Percentiles rank a stretch among this genome's conserved stretches.
Evolutionary conservation across 2,888 invertebrate species (phyloP).

Genomic region (Lucinisca nassula): DNA sequence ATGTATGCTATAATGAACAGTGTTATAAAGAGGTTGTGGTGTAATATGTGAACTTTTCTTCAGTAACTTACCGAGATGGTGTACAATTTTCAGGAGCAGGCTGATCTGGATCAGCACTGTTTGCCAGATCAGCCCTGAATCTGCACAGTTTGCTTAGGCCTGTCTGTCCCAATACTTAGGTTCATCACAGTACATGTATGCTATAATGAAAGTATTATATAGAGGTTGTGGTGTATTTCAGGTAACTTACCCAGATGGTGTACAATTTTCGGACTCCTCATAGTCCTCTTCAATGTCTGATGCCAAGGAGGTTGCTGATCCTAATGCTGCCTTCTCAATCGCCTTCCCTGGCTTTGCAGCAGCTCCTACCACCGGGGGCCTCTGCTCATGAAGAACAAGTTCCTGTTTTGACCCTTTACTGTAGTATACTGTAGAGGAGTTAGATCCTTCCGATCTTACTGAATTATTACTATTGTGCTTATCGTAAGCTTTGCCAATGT

Average conservation of each 20-base stretch:
- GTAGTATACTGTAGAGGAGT: constrained; percentile 75
- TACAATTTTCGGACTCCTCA: constrained; percentile 70
- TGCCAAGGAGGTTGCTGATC: constrained; percentile 48
- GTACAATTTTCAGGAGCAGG: no score
- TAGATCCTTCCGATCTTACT: constrained; percentile 20
- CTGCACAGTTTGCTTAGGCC: no score
- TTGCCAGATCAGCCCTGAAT: no score
- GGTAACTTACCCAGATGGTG: constrained; percentile 74
- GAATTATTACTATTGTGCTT: constrained; percentile 1
- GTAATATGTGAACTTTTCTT: no score
- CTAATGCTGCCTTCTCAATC: constrained; percentile 59
- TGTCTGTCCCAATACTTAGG: no score
- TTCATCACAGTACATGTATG: no score
- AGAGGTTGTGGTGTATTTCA: no score
- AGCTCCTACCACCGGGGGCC: constrained; percentile 81
- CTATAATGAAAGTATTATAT: no score
- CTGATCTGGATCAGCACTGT: no score
- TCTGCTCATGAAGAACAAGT: constrained; percentile 74
- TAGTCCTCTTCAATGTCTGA: constrained; percentile 69
- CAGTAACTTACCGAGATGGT: no score
- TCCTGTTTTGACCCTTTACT: constrained; percentile 78
- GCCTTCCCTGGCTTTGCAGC: constrained; percentile 60
- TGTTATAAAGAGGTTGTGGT: no score
- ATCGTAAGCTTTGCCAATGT: constrained; percentile 47
- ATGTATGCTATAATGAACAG: no score